A percentile compares a stretch with the other conserved stretches of the same genome.
phyloP scores from a whole-genome alignment of 2,888 invertebrate species.

The Rotaria macrura region DNA sequence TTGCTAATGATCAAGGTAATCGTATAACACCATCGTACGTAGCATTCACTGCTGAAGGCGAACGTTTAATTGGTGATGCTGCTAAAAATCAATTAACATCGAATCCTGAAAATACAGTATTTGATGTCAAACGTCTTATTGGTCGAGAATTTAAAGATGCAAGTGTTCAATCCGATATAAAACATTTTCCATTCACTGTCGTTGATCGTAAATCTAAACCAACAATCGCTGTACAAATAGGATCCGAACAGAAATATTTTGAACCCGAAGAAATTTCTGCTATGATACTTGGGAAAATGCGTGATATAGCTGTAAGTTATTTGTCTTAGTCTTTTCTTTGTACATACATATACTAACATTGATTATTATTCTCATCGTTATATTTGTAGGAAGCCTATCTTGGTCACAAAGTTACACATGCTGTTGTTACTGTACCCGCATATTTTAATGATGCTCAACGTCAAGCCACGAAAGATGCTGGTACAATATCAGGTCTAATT shows the following conservation, averaged over 20 bases:
- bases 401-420: conserved; percentile 58
- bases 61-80: conserved; percentile 52
- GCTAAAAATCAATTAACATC: conserved; percentile 54
- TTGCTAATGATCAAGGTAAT: conserved; percentile 58
- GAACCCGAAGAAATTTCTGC: conserved; percentile 97
- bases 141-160: conserved; percentile 42
- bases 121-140: conserved; percentile 43
- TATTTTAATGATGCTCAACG: conserved; percentile 99
- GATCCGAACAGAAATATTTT: conserved; percentile 61
- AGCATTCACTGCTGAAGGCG: conserved; percentile 57
- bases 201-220: conserved; percentile 35
- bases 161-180: conserved; percentile 42
- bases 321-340: not conserved
- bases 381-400: conserved; percentile 28
- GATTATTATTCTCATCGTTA: not conserved
- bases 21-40: conserved; percentile 65
- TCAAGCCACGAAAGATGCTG: conserved; percentile 97
- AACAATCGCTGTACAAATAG: conserved; percentile 19
- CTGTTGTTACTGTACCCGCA: conserved; percentile 86
- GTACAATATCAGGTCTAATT: conserved; percentile 76
- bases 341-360: too few relatives aligned
- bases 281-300: conserved; percentile 95
- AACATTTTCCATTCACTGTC: conserved; percentile 43
- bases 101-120: conserved; percentile 64
- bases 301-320: conserved; percentile 65